A percentile compares a stretch with the other conserved stretches of the same genome.
Evolutionary conservation across 2,888 invertebrate species (phyloP).

Genomic region (Sipha maydis): DNA sequence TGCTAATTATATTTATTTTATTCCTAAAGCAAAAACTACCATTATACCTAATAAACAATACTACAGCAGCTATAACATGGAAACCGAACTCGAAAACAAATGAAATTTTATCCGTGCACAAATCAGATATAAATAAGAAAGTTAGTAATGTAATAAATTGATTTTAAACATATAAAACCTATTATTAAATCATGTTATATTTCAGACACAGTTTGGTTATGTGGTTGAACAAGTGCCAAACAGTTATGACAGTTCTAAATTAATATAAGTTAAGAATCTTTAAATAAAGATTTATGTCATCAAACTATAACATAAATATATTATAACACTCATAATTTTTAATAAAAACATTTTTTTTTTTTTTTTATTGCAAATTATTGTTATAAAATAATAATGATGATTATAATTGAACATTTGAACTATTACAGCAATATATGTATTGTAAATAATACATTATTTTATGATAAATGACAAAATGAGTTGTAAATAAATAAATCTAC

Average conservation of each 20-base stretch:
- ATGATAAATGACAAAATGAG: constrained; percentile 33
- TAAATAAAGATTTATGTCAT: neutral
- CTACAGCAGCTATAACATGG: constrained; percentile 39
- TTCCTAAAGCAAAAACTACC: constrained; percentile 49
- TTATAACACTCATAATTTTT: neutral
- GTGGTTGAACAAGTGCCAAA: constrained; percentile 51
- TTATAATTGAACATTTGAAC: constrained; percentile 17
- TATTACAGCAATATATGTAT: constrained; percentile 15
- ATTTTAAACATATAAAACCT: neutral
- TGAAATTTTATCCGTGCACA: neutral
- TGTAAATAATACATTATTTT: constrained; percentile 23
- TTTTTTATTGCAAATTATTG: constrained; percentile 55
- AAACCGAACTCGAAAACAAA: constrained; percentile 42
- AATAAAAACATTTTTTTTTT: constrained; percentile 23
- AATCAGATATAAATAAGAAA: constrained; percentile 31
- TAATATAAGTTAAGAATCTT: constrained; percentile 11
- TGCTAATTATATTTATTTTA: neutral
- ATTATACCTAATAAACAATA: constrained; percentile 34
- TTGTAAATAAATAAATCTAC: constrained; percentile 20
- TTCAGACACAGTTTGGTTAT: constrained; percentile 37
- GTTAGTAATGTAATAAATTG: neutral
- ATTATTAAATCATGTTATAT: neutral
- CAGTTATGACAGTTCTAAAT: constrained; percentile 52
- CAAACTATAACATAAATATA: neutral
- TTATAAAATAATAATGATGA: constrained; percentile 39